Percentiles rank a stretch among this genome's conserved stretches.
These are phyloP conservation scores for Propithecus perrieri DNA, from an alignment of 2,797 vertebrate species.

Conservation along the genomic window DNA sequence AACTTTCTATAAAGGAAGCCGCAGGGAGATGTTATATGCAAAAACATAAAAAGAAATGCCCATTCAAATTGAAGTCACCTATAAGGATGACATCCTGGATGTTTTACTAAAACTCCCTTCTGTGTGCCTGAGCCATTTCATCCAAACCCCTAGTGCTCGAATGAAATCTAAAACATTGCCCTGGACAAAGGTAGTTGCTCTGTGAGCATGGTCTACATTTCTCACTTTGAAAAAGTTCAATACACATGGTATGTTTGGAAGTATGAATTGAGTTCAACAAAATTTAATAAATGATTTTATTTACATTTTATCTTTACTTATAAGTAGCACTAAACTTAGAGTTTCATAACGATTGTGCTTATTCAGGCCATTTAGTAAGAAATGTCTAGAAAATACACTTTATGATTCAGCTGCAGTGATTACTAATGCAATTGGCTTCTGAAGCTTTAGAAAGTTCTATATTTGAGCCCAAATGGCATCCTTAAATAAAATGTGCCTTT, in stretches of 20 bases:
- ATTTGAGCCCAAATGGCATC: background rate
- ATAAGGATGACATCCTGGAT: background rate
- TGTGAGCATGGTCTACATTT: background rate
- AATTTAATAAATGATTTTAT: background rate
- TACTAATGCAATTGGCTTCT: background rate
- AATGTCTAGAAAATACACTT: background rate
- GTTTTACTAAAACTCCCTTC: background rate
- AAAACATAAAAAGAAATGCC: background rate
- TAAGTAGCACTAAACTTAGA: background rate
- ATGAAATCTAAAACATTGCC: background rate
- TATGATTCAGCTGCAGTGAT: background rate
- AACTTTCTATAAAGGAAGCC: background rate
- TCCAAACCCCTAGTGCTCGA: background rate
- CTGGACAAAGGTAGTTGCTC: background rate
- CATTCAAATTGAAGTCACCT: background rate
- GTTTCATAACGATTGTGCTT: background rate
- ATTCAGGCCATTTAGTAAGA: conserved; percentile 21
- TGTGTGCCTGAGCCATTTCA: background rate
- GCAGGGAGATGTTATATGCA: background rate
- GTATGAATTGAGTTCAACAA: background rate
- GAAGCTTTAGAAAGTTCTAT: background rate
- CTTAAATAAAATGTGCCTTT: background rate
- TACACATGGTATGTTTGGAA: background rate
- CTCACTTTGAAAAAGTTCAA: background rate
- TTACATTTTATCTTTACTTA: background rate